phyloP scores from a whole-genome alignment of 92 coral and sea anemone species.

The Phymanthus crucifer region DNA sequence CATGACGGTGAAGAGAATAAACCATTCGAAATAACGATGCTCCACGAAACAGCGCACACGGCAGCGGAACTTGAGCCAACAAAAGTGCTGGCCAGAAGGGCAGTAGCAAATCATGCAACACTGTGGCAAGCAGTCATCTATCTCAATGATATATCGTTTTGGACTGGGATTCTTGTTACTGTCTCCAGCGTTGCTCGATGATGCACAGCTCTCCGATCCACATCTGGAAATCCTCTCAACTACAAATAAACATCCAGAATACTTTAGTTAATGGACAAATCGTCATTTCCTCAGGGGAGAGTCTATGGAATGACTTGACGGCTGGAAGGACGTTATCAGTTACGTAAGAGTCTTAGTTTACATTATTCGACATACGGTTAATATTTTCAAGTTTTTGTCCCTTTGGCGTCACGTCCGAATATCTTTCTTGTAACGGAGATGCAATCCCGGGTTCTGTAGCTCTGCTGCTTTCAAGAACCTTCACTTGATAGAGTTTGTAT shows the following conservation, averaged over 20 bases:
- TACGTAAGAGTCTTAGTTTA: not conserved
- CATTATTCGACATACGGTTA: slow-evolving; percentile 17
- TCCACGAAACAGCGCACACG: slow-evolving; percentile 84
- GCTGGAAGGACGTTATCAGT: too few relatives aligned
- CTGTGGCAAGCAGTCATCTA: slow-evolving; percentile 78
- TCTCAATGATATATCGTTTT: slow-evolving; percentile 60
- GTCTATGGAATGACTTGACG: too few relatives aligned
- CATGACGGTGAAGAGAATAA: slow-evolving; percentile 76
- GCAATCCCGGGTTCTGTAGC: slow-evolving; percentile 37
- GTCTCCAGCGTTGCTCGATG: slow-evolving; percentile 10
- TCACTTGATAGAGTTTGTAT: slow-evolving; percentile 60
- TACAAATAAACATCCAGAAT: not conserved
- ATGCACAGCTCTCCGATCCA: slow-evolving; percentile 18
- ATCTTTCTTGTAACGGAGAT: slow-evolving; percentile 40
- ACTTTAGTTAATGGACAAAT: not conserved
- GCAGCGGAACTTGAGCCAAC: slow-evolving; percentile 82
- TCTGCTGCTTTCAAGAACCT: slow-evolving; percentile 64
- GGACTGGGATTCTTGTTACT: slow-evolving; percentile 37
- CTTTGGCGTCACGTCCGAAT: slow-evolving; percentile 25
- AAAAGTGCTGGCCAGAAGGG: slow-evolving; percentile 55
- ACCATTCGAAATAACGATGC: slow-evolving; percentile 84
- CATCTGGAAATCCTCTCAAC: slow-evolving; percentile 30
- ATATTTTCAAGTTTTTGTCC: slow-evolving; percentile 17
- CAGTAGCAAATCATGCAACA: slow-evolving; percentile 62
- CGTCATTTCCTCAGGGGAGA: too few relatives aligned